Conservation (phyloP, 2,797 vertebrate species). For the Triplophysa yarkandensis region DNA sequence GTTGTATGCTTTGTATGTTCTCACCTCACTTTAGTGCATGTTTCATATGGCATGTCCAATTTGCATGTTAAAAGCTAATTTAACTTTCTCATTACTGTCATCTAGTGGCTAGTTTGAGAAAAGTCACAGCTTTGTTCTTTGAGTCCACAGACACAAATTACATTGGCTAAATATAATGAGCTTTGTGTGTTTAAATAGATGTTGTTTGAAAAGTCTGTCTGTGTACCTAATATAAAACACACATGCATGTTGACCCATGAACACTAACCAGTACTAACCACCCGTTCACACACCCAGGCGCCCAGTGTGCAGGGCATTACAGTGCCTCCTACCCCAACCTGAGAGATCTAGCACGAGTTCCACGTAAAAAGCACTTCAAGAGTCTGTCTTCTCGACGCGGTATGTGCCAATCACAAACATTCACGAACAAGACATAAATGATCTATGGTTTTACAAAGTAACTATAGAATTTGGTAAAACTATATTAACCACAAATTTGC, state of each 20-base stretch:
- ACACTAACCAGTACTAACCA: slow-evolving; percentile 71
- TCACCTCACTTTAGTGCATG: slow-evolving; percentile 19
- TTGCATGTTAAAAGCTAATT: not conserved
- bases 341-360: slow-evolving; percentile 92
- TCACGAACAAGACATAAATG: not conserved
- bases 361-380: slow-evolving; percentile 87
- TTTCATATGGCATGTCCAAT: slow-evolving; percentile 23
- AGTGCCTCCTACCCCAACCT: slow-evolving; percentile 97
- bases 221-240: not conserved
- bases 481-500: no score
- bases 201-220: not conserved
- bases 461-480: no score
- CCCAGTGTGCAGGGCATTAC: slow-evolving; percentile 94
- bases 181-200: not conserved
- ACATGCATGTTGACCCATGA: slow-evolving; percentile 66
- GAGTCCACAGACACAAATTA: not conserved
- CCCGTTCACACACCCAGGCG: slow-evolving; percentile 78
- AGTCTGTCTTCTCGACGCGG: slow-evolving; percentile 89
- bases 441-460: no score
- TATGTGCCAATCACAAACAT: slow-evolving; percentile 75
- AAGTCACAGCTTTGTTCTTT: not conserved
- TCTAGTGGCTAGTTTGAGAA: slow-evolving; percentile 1
- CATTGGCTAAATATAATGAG: not conserved
- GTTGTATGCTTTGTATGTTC: not conserved
- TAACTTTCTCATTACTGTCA: slow-evolving; percentile 1